phyloP scores from a whole-genome alignment of 2,797 vertebrate species.

The Staurois parvus region DNA sequence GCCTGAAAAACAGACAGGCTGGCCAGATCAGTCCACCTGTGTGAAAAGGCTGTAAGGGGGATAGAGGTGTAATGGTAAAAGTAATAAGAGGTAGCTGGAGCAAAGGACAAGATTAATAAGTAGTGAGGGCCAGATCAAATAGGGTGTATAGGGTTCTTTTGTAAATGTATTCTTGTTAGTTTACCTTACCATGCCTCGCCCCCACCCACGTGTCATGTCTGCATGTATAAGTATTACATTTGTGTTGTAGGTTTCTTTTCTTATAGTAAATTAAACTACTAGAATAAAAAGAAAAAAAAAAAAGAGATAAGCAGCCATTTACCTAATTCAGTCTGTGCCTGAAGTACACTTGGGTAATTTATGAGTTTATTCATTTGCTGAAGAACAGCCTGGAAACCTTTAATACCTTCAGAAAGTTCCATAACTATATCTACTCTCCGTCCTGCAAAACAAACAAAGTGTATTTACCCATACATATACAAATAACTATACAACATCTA shows the following conservation, averaged over 20 bases:
- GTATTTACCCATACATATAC: too few species aligned
- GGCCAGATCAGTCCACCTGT: too few species aligned
- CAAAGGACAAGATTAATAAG: background rate
- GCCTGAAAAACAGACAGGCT: too few species aligned
- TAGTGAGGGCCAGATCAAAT: too few species aligned
- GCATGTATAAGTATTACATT: too few species aligned
- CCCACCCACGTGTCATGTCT: too few species aligned
- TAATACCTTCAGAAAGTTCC: constrained; percentile 78
- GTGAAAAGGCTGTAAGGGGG: too few species aligned
- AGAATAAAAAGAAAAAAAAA: background rate
- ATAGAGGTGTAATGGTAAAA: too few species aligned
- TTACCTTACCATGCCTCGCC: too few species aligned
- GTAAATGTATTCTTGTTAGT: too few species aligned
- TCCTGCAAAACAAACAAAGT: constrained; percentile 72
- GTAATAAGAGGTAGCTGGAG: background rate
- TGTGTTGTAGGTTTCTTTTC: too few species aligned
- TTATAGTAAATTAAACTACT: background rate
- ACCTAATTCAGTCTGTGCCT: constrained; percentile 74
- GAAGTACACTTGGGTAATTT: constrained; percentile 74
- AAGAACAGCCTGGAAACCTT: constrained; percentile 87
- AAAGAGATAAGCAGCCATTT: constrained; percentile 38
- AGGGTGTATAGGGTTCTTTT: too few species aligned
- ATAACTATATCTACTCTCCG: constrained; percentile 75
- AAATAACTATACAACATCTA: background rate
- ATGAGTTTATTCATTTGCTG: constrained; percentile 93